phyloP scores from a whole-genome alignment of 2,888 invertebrate genomes.

The Caenorhabditis macrosperma region DNA sequence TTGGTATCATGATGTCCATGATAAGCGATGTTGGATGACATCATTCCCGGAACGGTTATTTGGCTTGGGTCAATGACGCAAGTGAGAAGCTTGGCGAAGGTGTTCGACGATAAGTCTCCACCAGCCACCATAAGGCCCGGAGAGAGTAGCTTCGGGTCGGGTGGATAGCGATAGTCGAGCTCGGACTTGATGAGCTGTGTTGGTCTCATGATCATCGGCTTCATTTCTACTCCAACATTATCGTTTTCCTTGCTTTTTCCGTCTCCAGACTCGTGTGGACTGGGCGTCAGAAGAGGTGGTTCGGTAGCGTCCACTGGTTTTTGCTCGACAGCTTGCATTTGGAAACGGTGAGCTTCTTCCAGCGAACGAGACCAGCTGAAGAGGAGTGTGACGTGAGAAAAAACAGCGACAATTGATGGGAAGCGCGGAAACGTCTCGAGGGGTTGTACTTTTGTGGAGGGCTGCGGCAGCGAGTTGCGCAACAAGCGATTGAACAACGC shows the following conservation, averaged over 20 bases:
- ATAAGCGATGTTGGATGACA: constrained; percentile 6
- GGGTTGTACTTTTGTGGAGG: not conserved
- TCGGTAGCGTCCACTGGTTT: constrained; percentile 17
- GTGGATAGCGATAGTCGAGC: constrained; percentile 11
- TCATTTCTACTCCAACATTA: not conserved
- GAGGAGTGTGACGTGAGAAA: not conserved
- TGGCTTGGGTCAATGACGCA: constrained; percentile 36
- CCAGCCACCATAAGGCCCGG: not conserved
- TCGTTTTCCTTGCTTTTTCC: constrained; percentile 39
- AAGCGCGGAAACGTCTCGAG: not conserved
- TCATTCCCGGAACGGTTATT: constrained; percentile 15
- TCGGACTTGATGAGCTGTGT: constrained; percentile 36
- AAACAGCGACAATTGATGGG: not conserved
- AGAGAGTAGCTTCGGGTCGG: constrained; percentile 3
- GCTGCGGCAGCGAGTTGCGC: not conserved
- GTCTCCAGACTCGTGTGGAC: constrained; percentile 13
- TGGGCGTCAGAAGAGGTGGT: not conserved
- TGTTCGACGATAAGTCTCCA: not conserved
- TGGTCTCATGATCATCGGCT: constrained; percentile 1
- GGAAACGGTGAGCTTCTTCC: constrained; percentile 42
- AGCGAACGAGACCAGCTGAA: constrained; percentile 49
- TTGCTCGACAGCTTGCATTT: constrained; percentile 40
- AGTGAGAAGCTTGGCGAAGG: constrained; percentile 28
- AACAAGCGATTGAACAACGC: not conserved
- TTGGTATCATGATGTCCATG: constrained; percentile 2